Evolutionary conservation across 1,140 invertebrate species (phyloP).

Genomic region (Trissolcus basalis): DNA sequence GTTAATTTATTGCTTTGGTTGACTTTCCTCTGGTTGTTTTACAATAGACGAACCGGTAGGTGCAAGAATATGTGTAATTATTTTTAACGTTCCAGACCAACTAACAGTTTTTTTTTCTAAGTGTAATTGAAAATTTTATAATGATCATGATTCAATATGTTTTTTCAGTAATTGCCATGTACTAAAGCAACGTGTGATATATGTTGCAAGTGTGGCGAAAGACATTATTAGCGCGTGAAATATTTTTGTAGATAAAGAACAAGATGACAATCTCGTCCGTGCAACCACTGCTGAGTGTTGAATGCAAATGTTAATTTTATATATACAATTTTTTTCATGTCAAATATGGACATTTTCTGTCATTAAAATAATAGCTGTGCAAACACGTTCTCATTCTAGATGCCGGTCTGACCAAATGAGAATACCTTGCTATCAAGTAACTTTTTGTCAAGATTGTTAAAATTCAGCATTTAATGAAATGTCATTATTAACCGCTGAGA

Average conservation of each 20-base stretch:
- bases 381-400: slow-evolving; percentile 22
- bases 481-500: slow-evolving; percentile 5
- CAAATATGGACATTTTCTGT: slow-evolving; percentile 6
- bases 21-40: too few relatives aligned
- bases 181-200: too few relatives aligned
- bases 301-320: slow-evolving; percentile 2
- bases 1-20: too few relatives aligned
- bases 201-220: too few relatives aligned
- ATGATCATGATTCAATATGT: too few relatives aligned
- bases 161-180: too few relatives aligned
- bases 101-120: too few relatives aligned
- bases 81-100: too few relatives aligned
- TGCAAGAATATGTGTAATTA: too few relatives aligned
- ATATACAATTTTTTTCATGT: slow-evolving; percentile 14
- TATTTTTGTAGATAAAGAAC: not conserved
- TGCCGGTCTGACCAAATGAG: slow-evolving; percentile 11
- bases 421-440: slow-evolving; percentile 13
- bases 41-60: too few relatives aligned
- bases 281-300: not conserved
- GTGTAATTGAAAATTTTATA: too few relatives aligned
- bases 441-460: slow-evolving; percentile 23
- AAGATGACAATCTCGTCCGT: not conserved
- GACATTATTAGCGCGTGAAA: too few relatives aligned
- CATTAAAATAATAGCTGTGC: slow-evolving; percentile 3
- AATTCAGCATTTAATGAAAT: slow-evolving; percentile 18